Evolutionary conservation across 2,797 vertebrate species (phyloP), one percentile per base, ranked within the genome.

Genomic region (Falco columbarius): DNA sequence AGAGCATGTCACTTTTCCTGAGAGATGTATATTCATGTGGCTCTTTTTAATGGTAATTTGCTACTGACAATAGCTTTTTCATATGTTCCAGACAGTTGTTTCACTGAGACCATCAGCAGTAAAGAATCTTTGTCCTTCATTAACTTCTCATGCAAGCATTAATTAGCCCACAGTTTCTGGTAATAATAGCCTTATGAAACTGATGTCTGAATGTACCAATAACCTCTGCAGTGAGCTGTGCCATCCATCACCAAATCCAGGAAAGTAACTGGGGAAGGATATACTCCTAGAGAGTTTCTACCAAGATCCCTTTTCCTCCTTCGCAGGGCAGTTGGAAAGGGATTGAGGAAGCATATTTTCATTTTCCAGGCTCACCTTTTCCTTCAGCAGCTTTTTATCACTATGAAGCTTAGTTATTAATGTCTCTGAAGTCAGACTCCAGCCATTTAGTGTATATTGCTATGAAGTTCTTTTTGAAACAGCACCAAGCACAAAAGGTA

Each of bases 111-210:
- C 76, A 92, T 81, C 83, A 70, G 71, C 94, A 62, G 15, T 82
- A 81, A 96, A 94, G 95, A 92, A 79, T 88, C 71, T 85, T 79
- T 83, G 89, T 94, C 88, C 94, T 86, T 89, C 75, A 85, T 95
- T 96, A 96, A 96, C 92, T 97, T 89, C 83, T 90, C 84, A 46
- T 42, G 81, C 47, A 86, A 85, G 63, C 42, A 81, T 92, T 97
- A 97, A 93, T 86, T 95, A 87, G 65, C 91, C 51, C 70, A 71
- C 62, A 92, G 70, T 89, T 93, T 80, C 70, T 47, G 72, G 86
- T 85, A 91, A 90, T 90, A 92, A 95, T 23, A 80, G 63, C 46
- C 61, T 70, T 55, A 81, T 23, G 18, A 93, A 91, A 89, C 44
- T 58, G 51, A 76, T 59, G 23, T 75, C 81, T 86, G 70, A 68